Conservation (phyloP, 2,888 invertebrate genomes). For the Gandaritis pyraliata region DNA sequence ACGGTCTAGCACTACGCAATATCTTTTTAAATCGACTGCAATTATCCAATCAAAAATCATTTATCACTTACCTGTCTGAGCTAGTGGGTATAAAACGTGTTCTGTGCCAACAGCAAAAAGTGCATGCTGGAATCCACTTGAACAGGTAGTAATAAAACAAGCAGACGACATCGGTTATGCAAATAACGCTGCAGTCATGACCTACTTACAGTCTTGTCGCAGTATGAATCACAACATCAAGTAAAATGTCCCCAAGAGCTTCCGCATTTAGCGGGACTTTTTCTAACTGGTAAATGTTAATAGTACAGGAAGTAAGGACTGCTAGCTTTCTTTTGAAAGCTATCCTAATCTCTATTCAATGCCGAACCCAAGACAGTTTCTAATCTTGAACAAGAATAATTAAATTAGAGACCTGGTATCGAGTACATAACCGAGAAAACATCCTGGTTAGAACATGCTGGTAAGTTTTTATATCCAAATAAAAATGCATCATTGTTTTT, state of each 20-base stretch:
- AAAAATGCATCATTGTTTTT: too few relatives aligned
- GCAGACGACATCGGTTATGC: conserved; percentile 66
- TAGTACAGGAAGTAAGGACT: neutral
- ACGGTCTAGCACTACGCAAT: conserved; percentile 25
- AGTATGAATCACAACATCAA: conserved; percentile 56
- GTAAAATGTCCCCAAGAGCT: conserved; percentile 38
- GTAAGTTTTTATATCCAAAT: too few relatives aligned
- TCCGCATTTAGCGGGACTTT: conserved; percentile 15
- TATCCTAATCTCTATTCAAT: too few relatives aligned
- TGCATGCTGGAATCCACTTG: conserved; percentile 38
- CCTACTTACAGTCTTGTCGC: conserved; percentile 61
- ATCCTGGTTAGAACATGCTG: too few relatives aligned
- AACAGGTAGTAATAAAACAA: conserved; percentile 52
- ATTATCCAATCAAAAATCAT: conserved; percentile 21
- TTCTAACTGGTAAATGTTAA: neutral
- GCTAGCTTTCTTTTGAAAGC: neutral
- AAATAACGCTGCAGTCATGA: conserved; percentile 72
- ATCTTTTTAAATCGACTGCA: conserved; percentile 12
- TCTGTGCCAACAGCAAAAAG: conserved; percentile 20
- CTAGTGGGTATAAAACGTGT: neutral
- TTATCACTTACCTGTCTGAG: neutral
- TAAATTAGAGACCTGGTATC: too few relatives aligned
- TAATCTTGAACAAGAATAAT: too few relatives aligned
- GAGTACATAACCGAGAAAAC: too few relatives aligned
- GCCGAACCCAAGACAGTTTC: too few relatives aligned